These are phyloP conservation scores for Papio anubis DNA, from an alignment of 2,113 vertebrate genomes.

Conservation along the genomic window DNA sequence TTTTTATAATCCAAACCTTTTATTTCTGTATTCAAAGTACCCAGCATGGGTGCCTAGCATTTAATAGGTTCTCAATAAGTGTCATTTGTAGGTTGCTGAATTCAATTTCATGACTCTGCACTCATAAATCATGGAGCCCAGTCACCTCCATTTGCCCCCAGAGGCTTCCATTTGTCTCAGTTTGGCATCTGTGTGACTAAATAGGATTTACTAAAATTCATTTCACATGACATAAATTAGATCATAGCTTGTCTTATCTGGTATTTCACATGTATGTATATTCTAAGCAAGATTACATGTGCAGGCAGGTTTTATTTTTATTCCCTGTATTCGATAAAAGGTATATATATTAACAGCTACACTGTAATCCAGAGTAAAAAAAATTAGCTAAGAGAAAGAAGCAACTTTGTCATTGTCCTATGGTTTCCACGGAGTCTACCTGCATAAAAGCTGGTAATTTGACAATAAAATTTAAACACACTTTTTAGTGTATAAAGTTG, in stretches of 20 bases:
- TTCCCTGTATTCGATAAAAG: background rate
- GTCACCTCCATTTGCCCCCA: background rate
- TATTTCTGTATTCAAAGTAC: background rate
- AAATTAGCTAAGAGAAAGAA: background rate
- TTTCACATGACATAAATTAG: background rate
- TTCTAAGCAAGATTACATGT: background rate
- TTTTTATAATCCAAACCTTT: background rate
- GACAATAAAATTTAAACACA: constrained; percentile 32
- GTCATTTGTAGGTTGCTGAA: background rate
- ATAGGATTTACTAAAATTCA: constrained; percentile 31
- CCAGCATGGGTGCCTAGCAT: background rate
- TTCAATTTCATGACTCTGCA: background rate
- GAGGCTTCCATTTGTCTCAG: background rate
- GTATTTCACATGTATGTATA: background rate
- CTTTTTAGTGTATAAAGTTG: background rate
- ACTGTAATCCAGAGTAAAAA: background rate
- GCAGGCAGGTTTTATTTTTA: background rate
- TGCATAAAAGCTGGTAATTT: constrained; percentile 36
- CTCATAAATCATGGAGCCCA: background rate
- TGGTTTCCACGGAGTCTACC: background rate
- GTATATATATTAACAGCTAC: background rate
- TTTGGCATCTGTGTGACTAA: constrained; percentile 30
- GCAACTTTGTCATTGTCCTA: background rate
- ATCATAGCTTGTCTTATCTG: background rate
- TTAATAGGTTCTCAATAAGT: background rate